These are phyloP conservation scores for Bagarius yarrelli DNA, from an alignment of 2,113 vertebrate species.

Conservation along the genomic window DNA sequence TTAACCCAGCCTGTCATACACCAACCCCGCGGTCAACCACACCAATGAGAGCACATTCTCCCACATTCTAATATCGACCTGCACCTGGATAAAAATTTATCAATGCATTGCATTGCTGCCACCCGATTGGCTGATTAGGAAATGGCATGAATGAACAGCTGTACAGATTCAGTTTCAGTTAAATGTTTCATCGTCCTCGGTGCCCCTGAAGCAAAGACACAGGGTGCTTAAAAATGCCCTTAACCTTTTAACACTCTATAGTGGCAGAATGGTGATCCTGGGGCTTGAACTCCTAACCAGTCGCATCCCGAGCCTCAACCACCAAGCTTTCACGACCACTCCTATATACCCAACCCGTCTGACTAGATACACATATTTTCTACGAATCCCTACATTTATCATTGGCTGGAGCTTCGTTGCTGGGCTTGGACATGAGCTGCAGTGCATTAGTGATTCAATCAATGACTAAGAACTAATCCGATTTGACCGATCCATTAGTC, in stretches of 20 bases:
- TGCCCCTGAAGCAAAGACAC: not conserved
- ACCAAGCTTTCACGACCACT: not conserved
- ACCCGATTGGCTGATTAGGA: not conserved
- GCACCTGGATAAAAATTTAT: too few species aligned
- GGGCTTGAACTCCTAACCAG: not conserved
- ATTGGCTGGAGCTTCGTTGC: not conserved
- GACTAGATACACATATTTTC: not conserved
- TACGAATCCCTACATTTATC: not conserved
- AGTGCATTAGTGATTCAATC: slow-evolving; percentile 23
- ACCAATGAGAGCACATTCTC: not conserved
- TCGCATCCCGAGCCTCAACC: not conserved
- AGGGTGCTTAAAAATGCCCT: too few species aligned
- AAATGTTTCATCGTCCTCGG: not conserved
- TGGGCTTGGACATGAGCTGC: not conserved
- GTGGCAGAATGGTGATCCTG: not conserved
- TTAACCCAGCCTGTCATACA: not conserved
- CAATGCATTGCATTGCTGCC: not conserved
- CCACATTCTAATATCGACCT: not conserved
- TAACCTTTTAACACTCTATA: not conserved
- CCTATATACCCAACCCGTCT: not conserved
- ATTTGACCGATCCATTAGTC: slow-evolving; percentile 11
- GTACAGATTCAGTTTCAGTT: not conserved
- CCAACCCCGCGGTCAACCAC: not conserved
- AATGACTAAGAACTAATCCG: slow-evolving; percentile 22
- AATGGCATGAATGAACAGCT: not conserved